Conservation (phyloP, 2,113 vertebrate genomes). For the Pterocles orientalis region DNA sequence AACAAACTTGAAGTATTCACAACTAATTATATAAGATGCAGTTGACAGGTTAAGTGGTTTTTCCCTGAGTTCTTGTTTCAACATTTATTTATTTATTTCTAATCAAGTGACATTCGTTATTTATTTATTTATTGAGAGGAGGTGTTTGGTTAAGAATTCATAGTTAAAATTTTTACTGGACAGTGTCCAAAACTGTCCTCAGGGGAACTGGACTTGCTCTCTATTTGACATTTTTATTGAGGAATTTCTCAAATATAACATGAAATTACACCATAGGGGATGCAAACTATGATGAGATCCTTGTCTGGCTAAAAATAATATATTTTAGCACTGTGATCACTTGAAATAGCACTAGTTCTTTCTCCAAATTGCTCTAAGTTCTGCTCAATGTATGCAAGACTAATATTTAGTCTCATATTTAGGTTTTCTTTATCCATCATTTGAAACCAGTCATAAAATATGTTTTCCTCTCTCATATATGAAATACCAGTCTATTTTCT, state of each 20-base stretch:
- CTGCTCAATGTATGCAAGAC: constrained; percentile 28
- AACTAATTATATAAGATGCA: not conserved
- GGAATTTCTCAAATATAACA: constrained; percentile 79
- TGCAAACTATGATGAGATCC: constrained; percentile 53
- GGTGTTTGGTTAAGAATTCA: constrained; percentile 63
- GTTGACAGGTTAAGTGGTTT: not conserved
- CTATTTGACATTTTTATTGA: constrained; percentile 81
- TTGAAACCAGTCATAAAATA: constrained; percentile 57
- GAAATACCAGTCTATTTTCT: not conserved
- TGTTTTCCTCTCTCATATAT: not conserved
- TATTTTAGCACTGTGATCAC: constrained; percentile 59
- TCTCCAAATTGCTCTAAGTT: constrained; percentile 63
- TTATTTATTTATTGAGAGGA: not conserved
- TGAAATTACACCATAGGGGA: constrained; percentile 74
- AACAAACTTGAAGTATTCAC: not conserved
- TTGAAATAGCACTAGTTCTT: constrained; percentile 65
- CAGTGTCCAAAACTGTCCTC: constrained; percentile 61
- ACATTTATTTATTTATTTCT: constrained; percentile 7
- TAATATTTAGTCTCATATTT: constrained; percentile 57
- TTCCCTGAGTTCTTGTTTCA: not conserved
- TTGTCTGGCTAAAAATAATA: constrained; percentile 53
- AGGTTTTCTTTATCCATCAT: constrained; percentile 55
- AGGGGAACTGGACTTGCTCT: constrained; percentile 55
- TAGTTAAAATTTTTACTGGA: constrained; percentile 70
- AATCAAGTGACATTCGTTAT: constrained; percentile 7